Percentiles rank a stretch among this genome's conserved stretches.
These are phyloP conservation scores for Lasioglossum marginatum DNA, from an alignment of 2,888 invertebrate genomes.

Conservation along the genomic window DNA sequence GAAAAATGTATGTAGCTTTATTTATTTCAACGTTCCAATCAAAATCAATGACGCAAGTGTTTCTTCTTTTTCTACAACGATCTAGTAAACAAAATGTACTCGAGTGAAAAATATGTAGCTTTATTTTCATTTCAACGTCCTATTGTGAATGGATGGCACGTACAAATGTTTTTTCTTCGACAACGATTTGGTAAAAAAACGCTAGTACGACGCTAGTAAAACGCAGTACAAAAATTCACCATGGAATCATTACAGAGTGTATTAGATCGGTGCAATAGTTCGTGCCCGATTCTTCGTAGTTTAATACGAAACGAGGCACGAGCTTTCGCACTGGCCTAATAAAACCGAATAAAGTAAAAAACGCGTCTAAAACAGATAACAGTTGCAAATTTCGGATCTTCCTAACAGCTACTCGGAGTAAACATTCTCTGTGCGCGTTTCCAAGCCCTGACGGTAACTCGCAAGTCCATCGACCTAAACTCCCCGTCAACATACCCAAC, in stretches of 20 bases:
- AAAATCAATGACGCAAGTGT: neutral
- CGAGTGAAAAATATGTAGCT: neutral
- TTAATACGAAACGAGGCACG: neutral
- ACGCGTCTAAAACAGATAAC: neutral
- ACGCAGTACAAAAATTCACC: neutral
- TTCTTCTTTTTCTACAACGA: neutral
- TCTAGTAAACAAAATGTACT: neutral
- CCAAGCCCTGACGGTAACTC: neutral
- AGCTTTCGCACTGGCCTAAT: neutral
- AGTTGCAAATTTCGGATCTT: neutral
- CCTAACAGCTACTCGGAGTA: neutral
- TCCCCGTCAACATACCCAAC: neutral
- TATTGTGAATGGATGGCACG: neutral
- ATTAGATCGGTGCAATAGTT: neutral
- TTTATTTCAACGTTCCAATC: neutral
- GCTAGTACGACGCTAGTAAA: too few relatives aligned
- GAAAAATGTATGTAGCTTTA: neutral
- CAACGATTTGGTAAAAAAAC: neutral
- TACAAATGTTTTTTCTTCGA: neutral
- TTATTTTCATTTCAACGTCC: neutral
- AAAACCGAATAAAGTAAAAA: neutral
- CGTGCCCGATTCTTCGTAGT: neutral
- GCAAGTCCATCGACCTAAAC: neutral
- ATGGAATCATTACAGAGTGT: neutral
- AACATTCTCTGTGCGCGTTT: neutral